Conservation (phyloP, 2,113 vertebrate species). For the Perca fluviatilis region DNA sequence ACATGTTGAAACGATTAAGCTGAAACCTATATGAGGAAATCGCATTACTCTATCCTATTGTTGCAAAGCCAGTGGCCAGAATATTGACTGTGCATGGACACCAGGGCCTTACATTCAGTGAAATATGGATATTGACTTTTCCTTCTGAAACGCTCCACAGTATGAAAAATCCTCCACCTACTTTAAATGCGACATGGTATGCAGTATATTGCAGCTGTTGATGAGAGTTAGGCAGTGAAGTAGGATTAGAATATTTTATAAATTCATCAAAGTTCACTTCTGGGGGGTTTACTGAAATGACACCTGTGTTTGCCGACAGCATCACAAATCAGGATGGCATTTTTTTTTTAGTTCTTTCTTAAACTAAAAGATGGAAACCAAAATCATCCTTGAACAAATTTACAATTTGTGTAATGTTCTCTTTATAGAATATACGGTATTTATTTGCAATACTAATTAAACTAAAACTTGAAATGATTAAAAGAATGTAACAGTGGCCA, state of each 20-base stretch:
- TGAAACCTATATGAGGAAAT: constrained; percentile 1
- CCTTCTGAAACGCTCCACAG: background rate
- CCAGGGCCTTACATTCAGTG: background rate
- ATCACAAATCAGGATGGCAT: background rate
- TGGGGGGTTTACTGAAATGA: constrained; percentile 6
- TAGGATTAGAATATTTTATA: constrained; percentile 13
- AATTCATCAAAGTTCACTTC: constrained; percentile 9
- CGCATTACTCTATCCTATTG: background rate
- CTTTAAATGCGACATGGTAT: constrained; percentile 16
- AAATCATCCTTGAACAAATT: background rate
- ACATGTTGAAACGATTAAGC: background rate
- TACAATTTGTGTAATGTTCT: background rate
- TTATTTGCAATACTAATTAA: background rate
- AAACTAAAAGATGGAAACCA: background rate
- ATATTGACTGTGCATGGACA: constrained; percentile 20
- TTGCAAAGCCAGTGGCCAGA: background rate
- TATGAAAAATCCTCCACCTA: background rate
- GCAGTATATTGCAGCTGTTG: background rate
- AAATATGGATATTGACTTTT: constrained; percentile 1
- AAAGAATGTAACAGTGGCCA: background rate
- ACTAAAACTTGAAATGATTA: background rate
- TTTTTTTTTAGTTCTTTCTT: background rate
- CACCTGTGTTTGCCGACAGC: background rate
- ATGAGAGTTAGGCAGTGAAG: constrained; percentile 8
- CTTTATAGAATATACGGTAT: background rate